These are phyloP conservation scores for Oreotrochilus melanogaster DNA, from an alignment of 2,113 vertebrate species.

Conservation along the genomic window DNA sequence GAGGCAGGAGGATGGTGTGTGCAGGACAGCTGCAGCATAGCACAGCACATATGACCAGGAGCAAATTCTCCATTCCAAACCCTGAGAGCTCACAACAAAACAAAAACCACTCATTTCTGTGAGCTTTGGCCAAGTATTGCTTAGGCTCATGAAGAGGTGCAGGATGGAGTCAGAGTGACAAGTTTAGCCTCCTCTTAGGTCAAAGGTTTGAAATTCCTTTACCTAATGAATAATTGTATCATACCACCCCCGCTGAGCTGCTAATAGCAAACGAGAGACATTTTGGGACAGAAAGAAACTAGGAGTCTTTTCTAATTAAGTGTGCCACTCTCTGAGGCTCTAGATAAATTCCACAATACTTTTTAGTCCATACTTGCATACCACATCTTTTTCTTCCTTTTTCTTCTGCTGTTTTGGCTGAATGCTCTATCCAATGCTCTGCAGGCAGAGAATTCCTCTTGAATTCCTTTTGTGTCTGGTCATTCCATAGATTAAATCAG, in stretches of 20 bases:
- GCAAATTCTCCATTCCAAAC: neutral
- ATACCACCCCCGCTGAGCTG: constrained; percentile 13
- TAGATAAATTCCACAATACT: constrained; percentile 11
- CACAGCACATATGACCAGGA: fast-evolving
- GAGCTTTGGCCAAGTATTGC: neutral
- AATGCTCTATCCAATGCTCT: neutral
- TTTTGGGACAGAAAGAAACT: neutral
- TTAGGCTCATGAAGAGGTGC: neutral
- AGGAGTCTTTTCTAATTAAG: constrained; percentile 34
- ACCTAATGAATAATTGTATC: constrained; percentile 66
- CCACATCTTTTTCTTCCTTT: neutral
- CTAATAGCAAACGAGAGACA: constrained; percentile 19
- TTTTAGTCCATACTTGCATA: neutral
- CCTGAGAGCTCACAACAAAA: neutral
- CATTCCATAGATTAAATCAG: constrained; percentile 66
- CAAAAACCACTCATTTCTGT: neutral
- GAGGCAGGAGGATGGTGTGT: neutral
- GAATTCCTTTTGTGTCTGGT: constrained; percentile 70
- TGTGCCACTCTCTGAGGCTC: neutral
- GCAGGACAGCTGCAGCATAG: neutral
- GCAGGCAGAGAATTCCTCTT: constrained; percentile 46
- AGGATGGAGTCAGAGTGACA: constrained; percentile 27
- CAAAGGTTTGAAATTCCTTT: constrained; percentile 69
- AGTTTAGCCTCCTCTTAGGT: constrained; percentile 32
- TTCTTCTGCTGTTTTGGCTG: neutral